These are phyloP conservation scores for Tapirus indicus DNA, from an alignment of 2,797 vertebrate genomes.

Conservation along the genomic window DNA sequence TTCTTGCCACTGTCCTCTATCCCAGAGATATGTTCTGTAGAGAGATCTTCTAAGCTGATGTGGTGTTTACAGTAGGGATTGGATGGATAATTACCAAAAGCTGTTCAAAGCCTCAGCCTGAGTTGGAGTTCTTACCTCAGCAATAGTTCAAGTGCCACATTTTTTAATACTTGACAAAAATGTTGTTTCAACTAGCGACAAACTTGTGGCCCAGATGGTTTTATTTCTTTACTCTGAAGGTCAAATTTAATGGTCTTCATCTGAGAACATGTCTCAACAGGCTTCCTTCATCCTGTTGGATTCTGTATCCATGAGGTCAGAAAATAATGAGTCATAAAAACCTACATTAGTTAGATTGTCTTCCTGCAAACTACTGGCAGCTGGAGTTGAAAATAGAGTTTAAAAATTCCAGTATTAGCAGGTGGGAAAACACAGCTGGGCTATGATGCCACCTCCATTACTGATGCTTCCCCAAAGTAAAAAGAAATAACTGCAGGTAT, in stretches of 20 bases:
- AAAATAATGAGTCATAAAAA: slow-evolving; percentile 3
- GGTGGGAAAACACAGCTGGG: slow-evolving; percentile 13
- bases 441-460: background rate
- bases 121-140: background rate
- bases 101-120: background rate
- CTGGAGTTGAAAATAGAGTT: background rate
- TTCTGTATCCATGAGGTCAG: background rate
- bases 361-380: slow-evolving; percentile 8
- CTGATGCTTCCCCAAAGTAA: background rate
- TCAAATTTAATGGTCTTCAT: background rate
- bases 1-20: background rate
- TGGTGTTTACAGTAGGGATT: background rate
- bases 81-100: background rate
- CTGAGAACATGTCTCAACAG: background rate
- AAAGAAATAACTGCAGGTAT: background rate
- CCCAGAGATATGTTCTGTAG: background rate
- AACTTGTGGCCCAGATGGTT: background rate
- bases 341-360: background rate
- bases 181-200: background rate
- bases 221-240: background rate
- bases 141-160: background rate
- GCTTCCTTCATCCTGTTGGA: background rate
- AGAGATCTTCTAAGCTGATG: background rate
- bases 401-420: background rate
- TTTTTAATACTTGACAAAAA: slow-evolving; percentile 11